phyloP scores from a whole-genome alignment of 2,113 vertebrate species.

The Onychorhynchus coronatus region DNA sequence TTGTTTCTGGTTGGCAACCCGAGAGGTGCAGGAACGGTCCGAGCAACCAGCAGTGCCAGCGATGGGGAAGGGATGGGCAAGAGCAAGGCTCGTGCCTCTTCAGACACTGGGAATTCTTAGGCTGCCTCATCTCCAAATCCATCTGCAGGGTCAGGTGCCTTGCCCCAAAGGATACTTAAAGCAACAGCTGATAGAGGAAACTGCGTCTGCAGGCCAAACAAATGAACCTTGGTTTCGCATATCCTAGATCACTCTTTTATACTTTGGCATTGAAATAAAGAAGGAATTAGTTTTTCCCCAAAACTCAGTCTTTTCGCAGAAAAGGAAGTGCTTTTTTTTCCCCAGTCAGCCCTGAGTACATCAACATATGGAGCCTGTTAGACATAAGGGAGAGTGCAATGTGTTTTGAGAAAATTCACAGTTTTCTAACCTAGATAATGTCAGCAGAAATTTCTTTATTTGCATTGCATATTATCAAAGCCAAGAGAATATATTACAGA shows the following conservation, averaged over 20 bases:
- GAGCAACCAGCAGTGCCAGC: not conserved
- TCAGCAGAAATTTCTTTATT: constrained; percentile 10
- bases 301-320: not conserved
- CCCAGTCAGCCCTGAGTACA: not conserved
- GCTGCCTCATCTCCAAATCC: not conserved
- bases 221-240: not conserved
- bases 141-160: not conserved
- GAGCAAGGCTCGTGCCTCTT: not conserved
- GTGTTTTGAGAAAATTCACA: constrained; percentile 24
- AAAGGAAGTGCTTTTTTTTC: not conserved
- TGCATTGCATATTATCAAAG: not conserved
- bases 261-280: not conserved
- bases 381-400: not conserved
- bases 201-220: not conserved
- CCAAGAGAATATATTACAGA: not conserved
- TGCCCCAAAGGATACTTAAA: not conserved
- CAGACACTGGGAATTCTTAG: not conserved
- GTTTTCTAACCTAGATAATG: constrained; percentile 8
- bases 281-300: not conserved
- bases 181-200: not conserved
- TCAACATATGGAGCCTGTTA: constrained; percentile 2
- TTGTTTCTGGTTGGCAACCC: not conserved
- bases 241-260: not conserved
- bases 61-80: not conserved
- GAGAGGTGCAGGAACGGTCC: not conserved